These are phyloP conservation scores for Ophioninae sp. DNA, from an alignment of 2,888 invertebrate species.

Conservation along the genomic window DNA sequence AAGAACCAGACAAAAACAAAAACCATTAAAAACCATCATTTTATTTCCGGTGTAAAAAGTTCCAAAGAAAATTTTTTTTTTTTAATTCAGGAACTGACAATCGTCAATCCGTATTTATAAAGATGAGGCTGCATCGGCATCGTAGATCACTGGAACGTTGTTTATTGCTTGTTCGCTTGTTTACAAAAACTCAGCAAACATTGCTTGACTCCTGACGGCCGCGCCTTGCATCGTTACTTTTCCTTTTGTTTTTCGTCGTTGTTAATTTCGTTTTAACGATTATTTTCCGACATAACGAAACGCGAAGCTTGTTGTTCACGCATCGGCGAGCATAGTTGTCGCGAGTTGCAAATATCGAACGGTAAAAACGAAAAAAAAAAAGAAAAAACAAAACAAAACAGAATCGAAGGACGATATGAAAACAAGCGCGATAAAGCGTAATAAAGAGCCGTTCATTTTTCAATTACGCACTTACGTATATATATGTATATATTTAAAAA, in stretches of 20 bases:
- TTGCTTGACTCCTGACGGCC: background rate
- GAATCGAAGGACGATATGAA: conserved; percentile 42
- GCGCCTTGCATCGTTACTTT: background rate
- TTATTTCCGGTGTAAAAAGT: background rate
- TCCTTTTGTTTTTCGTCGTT: background rate
- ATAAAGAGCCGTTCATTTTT: background rate
- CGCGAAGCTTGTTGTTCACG: conserved; percentile 46
- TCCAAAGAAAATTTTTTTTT: background rate
- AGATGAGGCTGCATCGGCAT: background rate
- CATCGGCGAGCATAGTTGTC: conserved; percentile 37
- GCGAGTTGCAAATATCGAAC: conserved; percentile 20
- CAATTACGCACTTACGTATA: background rate
- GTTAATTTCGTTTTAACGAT: conserved; percentile 14
- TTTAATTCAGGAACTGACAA: background rate
- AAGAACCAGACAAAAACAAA: background rate
- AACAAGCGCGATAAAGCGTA: background rate
- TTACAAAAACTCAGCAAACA: conserved; percentile 20
- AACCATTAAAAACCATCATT: background rate
- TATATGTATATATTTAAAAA: background rate
- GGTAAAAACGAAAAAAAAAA: conserved; percentile 22
- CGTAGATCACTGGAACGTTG: conserved; percentile 11
- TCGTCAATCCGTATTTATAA: background rate
- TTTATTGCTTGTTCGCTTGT: conserved; percentile 21
- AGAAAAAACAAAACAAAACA: no score
- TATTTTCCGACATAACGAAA: conserved; percentile 1